A percentile compares a stretch with the other conserved stretches of the same genome.
Conservation (phyloP, 53 echinoderm and acorn worm genomes). For the Paelopatides confundens region DNA sequence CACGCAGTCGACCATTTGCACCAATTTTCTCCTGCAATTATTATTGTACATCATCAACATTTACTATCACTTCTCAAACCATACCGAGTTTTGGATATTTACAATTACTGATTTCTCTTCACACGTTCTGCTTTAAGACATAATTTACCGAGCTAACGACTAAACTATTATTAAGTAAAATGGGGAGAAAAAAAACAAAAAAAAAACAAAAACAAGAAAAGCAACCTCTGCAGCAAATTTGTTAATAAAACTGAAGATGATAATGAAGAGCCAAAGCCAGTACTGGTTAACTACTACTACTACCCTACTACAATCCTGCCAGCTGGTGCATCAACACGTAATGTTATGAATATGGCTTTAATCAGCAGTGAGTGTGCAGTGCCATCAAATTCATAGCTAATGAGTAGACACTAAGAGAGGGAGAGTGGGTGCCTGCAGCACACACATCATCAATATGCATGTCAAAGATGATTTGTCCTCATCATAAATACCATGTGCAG, state of each 20-base stretch:
- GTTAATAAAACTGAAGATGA: neutral
- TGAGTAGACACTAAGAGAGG: conserved; percentile 8
- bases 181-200: no score
- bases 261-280: neutral
- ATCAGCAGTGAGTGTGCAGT: conserved; percentile 7
- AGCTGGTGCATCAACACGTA: conserved; percentile 12
- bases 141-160: no score
- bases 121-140: no score
- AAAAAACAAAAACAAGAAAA: neutral
- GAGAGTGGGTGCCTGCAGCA: neutral
- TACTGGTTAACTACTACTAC: no score
- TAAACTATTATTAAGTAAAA: no score
- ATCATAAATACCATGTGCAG: conserved; percentile 53
- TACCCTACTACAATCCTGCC: neutral
- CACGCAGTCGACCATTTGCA: no score
- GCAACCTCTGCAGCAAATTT: neutral
- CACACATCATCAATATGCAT: conserved; percentile 43
- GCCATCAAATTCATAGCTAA: conserved; percentile 44
- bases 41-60: no score
- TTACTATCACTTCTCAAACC: no score
- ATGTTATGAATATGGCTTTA: conserved; percentile 44
- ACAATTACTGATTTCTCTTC: no score
- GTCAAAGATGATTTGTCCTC: conserved; percentile 48
- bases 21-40: no score
- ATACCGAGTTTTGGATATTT: no score